phyloP scores from a whole-genome alignment of 1,140 invertebrate genomes.

The Rhizoglyphus robini region DNA sequence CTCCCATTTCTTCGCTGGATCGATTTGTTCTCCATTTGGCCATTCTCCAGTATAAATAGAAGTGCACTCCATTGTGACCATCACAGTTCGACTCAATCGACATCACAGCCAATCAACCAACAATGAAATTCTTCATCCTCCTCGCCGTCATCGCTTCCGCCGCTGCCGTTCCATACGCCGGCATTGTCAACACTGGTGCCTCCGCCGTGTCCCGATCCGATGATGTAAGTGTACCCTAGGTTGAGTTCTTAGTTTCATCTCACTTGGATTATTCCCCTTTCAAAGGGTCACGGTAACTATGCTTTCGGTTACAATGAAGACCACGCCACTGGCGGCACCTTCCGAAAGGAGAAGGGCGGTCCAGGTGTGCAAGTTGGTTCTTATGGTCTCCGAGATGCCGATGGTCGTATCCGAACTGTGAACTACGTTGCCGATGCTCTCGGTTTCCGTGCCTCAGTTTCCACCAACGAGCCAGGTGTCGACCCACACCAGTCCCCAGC shows the following conservation, averaged over 20 bases:
- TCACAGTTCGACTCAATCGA: constrained; percentile 4
- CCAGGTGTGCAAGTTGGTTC: constrained; percentile 26
- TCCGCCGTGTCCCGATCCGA: constrained; percentile 27
- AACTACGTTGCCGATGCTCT: constrained; percentile 30
- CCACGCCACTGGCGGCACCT: constrained; percentile 30
- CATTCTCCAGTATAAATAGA: background rate
- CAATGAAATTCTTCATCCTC: constrained; percentile 16
- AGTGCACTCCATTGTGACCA: background rate
- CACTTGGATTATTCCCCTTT: background rate
- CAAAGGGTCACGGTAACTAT: constrained; percentile 27
- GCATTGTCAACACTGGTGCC: constrained; percentile 23
- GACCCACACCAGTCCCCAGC: constrained; percentile 25
- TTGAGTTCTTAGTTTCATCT: background rate
- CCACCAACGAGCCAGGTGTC: constrained; percentile 26
- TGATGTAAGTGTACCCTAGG: constrained; percentile 24
- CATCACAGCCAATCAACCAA: background rate
- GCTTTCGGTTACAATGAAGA: constrained; percentile 30
- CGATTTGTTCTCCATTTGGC: background rate
- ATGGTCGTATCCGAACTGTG: constrained; percentile 27
- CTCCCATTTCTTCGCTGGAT: background rate
- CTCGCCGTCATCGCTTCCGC: constrained; percentile 25
- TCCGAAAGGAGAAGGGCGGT: constrained; percentile 25
- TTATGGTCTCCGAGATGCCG: constrained; percentile 26
- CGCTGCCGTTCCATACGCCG: constrained; percentile 30
- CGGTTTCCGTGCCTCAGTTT: constrained; percentile 28